These are phyloP conservation scores for Periophthalmus magnuspinnatus DNA, from an alignment of 2,797 vertebrate species.

Conservation along the genomic window DNA sequence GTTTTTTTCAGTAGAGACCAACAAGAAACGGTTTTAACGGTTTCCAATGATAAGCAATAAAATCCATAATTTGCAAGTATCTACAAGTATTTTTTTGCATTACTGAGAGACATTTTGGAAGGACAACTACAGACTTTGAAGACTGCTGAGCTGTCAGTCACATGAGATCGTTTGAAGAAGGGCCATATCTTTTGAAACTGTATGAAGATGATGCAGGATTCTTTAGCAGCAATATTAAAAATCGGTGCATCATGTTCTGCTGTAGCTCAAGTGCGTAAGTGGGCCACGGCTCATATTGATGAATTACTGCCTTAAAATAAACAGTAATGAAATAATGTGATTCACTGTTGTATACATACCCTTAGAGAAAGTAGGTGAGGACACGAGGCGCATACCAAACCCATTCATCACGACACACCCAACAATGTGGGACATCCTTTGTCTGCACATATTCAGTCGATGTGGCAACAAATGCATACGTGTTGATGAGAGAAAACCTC, in stretches of 20 bases:
- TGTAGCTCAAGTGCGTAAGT: neutral
- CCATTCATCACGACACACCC: conserved; percentile 35
- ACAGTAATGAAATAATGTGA: conserved; percentile 9
- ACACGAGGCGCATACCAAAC: conserved; percentile 25
- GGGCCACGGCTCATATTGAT: neutral
- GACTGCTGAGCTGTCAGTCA: neutral
- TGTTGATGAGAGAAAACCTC: neutral
- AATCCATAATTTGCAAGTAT: neutral
- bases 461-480: conserved; percentile 19
- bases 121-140: neutral
- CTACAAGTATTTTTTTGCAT: neutral
- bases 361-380: conserved; percentile 21
- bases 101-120: neutral
- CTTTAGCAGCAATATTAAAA: neutral
- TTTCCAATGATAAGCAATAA: neutral
- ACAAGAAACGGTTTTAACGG: neutral
- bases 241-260: neutral
- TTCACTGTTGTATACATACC: neutral
- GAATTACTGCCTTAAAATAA: neutral
- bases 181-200: neutral
- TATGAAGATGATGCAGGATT: neutral
- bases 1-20: neutral
- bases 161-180: neutral
- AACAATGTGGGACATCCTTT: conserved; percentile 16
- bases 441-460: conserved; percentile 5